Evolutionary conservation across 2,113 vertebrate species (phyloP), one percentile per base, ranked within the genome.

Genomic region (Trematomus loennbergii): DNA sequence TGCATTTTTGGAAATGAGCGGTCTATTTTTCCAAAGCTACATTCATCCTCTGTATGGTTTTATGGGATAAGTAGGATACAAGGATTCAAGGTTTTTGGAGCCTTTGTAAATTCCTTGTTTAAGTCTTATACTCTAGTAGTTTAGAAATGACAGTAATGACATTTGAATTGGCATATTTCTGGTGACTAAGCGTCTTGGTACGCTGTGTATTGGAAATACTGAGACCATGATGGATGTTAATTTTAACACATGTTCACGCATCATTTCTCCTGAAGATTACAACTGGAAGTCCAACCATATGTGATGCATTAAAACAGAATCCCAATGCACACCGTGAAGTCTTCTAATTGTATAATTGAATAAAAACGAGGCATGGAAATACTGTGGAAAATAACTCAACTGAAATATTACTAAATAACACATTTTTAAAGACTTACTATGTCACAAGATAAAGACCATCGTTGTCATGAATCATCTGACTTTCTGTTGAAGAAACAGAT

Each of bases 191-290:
- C 57, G 29, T 53, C 36, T 59, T 54, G 9, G 25, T 62, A 17
- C 2, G 12, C 62, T 0, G 16, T 71, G 49, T 25, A n/a, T 60
- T 78, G 0, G 1, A 82, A 57, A 68, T 57, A 25, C 54, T 59
- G 67, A 60, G 45, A 59, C 53, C 84, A 43, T 80, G 79, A 80
- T 75, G 54, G 79, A 84, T 78, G 70, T 57, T 52, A 63, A 62
- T 49, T 82, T 70, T 50, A 81, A 68, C 77, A 43, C 57, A 72
- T 62, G 78, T 82, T 82, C 75, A 86, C 12, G 63, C 72, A 48
- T 72, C 75, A 78, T 81, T 80, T 79, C 61, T 60, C 76, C 13
- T 53, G 45, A 79, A 60, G 61, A 72, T 81, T 46, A 58, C 18
- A 65, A 73, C 25, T 53, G 83, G 22, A 72, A 40, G 62, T 16